Evolutionary conservation across 2,797 vertebrate genomes (phyloP), one percentile per base, ranked within the genome.

Genomic region (Cossypha polioptera): DNA sequence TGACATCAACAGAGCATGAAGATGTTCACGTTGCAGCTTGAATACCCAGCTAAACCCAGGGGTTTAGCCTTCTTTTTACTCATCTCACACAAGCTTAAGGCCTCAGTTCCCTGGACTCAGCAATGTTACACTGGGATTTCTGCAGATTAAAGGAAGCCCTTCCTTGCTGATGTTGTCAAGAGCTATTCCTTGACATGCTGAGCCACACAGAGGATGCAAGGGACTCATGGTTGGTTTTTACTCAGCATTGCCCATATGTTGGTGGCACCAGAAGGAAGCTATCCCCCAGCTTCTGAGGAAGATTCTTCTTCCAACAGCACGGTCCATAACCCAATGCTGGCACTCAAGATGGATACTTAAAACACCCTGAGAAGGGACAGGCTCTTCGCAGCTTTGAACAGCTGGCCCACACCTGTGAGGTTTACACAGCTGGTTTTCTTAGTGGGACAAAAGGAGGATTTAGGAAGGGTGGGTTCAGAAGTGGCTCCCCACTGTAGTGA

Each of bases 151-250:
- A 61, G 57, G 9, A 62, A 89, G 17, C 5, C n/a, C 43, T 40
- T 69, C 38, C 16, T 66, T 76, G 77, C 63, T 33, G 17, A 50
- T 35, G 5, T 9, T 22, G 31, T 28, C 54, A 88, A 51, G n/a
- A 62, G 43, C n/a, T 11, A 29, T 18, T 19, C 50, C 22, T 75
- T 22, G 18, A 29, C 35, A 5, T 42, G 21, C 61, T 75, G 42
- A 84, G 66, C 11, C 38, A 72, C 29, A 58, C 12, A 53, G 28
- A 78, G 8, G 29, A 50, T 35, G 21, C 71, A 65, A 84, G 51
- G 17, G 18, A 76, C 43, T 29, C 0, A 0, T 13, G n/a, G 38
- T 0, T 79, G 38, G 5, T 5, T 78, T 74, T 74, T 6, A 73
- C 58, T 38, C 38, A 8, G 19, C 14, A 24, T 13, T 21, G 16